phyloP scores from a whole-genome alignment of 2,888 invertebrate genomes.

The Troides oblongomaculatus region DNA sequence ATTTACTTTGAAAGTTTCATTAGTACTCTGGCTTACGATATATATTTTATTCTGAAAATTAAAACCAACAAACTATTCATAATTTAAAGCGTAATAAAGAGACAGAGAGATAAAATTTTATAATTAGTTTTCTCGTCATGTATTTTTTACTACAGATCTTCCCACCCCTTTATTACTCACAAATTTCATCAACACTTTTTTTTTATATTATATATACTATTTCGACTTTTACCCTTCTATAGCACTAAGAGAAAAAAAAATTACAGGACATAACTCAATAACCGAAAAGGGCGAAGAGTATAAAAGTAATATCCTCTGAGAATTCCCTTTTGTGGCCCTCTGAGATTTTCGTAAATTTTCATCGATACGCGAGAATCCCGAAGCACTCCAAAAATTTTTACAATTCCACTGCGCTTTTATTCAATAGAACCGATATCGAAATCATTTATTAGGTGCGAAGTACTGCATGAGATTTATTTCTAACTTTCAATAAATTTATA shows the following conservation, averaged over 20 bases:
- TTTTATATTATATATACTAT: neutral
- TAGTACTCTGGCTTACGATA: neutral
- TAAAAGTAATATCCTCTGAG: slow-evolving; percentile 12
- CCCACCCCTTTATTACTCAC: too few relatives aligned
- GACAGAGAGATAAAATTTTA: too few relatives aligned
- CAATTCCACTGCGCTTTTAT: slow-evolving; percentile 4
- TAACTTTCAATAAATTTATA: neutral
- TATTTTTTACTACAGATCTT: too few relatives aligned
- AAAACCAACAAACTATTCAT: neutral
- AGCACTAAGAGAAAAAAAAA: neutral
- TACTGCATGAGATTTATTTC: neutral
- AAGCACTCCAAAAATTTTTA: slow-evolving; percentile 2
- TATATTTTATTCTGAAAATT: neutral
- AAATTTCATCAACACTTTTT: too few relatives aligned
- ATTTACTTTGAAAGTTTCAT: neutral
- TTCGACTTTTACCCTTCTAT: neutral
- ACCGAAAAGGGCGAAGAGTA: slow-evolving; percentile 3
- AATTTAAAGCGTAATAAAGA: too few relatives aligned
- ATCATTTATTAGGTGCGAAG: neutral
- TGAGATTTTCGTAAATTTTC: slow-evolving; percentile 10
- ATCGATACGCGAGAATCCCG: slow-evolving; percentile 1
- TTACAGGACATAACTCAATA: neutral
- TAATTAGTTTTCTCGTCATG: too few relatives aligned
- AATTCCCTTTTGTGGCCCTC: slow-evolving; percentile 4
- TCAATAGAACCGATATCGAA: neutral